phyloP scores from a whole-genome alignment of 2,888 invertebrate genomes.

The Nebria salina region DNA sequence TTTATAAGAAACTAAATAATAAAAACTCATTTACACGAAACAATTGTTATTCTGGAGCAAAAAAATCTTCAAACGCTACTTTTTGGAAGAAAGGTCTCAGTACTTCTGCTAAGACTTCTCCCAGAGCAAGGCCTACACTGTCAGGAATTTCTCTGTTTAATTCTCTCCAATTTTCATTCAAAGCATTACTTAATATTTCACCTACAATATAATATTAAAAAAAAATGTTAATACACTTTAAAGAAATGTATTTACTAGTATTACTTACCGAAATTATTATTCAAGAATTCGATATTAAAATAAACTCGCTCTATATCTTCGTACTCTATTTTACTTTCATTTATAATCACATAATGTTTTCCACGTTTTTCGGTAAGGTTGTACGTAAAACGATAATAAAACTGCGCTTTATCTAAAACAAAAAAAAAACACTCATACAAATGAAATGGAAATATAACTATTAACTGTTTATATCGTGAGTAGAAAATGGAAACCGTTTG shows the following conservation, averaged over 20 bases:
- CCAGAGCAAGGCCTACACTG: slow-evolving; percentile 10
- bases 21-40: not conserved
- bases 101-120: not conserved
- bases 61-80: slow-evolving; percentile 30
- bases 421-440: not conserved
- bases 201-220: not conserved
- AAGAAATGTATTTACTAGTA: not conserved
- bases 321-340: not conserved
- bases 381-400: slow-evolving; percentile 15
- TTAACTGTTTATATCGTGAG: too few relatives aligned
- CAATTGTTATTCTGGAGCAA: slow-evolving; percentile 9
- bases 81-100: slow-evolving; percentile 30
- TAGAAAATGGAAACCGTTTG: too few relatives aligned
- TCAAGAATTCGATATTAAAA: slow-evolving; percentile 17
- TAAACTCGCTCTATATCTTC: slow-evolving; percentile 6
- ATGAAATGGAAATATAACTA: not conserved
- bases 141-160: not conserved
- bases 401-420: slow-evolving; percentile 18
- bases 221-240: not conserved
- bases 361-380: slow-evolving; percentile 30
- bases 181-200: slow-evolving; percentile 15
- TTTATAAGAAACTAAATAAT: not conserved
- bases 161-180: slow-evolving; percentile 37
- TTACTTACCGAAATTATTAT: slow-evolving; percentile 12
- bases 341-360: slow-evolving; percentile 24